These are phyloP conservation scores for Tipula unca DNA, from an alignment of 2,888 invertebrate species.

Conservation along the genomic window DNA sequence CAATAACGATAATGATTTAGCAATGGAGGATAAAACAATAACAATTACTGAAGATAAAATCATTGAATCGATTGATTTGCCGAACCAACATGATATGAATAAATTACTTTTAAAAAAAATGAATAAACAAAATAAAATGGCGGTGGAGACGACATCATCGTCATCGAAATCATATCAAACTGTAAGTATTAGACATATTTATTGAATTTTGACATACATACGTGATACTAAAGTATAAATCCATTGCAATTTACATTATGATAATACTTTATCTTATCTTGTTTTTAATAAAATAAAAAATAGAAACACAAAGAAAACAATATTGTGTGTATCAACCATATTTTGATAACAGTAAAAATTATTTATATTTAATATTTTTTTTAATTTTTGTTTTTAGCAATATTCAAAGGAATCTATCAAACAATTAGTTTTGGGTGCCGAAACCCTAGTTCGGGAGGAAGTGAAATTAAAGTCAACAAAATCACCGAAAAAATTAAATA, in stretches of 20 bases:
- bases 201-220: not conserved
- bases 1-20: not conserved
- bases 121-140: not conserved
- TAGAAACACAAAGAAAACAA: not conserved
- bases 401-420: constrained; percentile 53
- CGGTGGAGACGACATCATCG: constrained; percentile 9
- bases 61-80: constrained; percentile 16
- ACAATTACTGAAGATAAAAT: not conserved
- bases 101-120: not conserved
- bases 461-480: constrained; percentile 19
- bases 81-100: not conserved
- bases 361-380: not conserved
- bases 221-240: not conserved
- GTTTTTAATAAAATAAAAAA: not conserved
- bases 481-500: constrained; percentile 10
- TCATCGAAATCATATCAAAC: not conserved
- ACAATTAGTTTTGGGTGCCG: constrained; percentile 70
- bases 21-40: not conserved
- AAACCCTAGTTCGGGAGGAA: constrained; percentile 60
- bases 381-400: constrained; percentile 20
- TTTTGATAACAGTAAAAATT: not conserved
- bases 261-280: constrained; percentile 15
- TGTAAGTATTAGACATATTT: not conserved
- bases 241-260: not conserved
- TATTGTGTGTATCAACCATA: not conserved